Evolutionary conservation across 53 echinoderm and acorn worm genomes (phyloP), one percentile per base, ranked within the genome.

Genomic region (Holothuria leucospilota): DNA sequence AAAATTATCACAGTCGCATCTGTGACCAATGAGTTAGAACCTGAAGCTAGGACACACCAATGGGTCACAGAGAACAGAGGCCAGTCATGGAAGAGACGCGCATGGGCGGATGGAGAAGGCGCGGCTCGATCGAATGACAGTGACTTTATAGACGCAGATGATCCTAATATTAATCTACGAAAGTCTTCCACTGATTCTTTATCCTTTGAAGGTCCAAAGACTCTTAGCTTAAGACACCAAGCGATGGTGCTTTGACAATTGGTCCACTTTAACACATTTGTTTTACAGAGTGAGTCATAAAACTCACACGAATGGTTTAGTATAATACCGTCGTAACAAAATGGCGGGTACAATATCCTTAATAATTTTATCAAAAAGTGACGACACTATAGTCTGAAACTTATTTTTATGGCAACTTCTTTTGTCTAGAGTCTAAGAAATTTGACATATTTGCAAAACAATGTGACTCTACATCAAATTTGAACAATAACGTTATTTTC

Each of bases 151-250:
- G 59, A 80, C 56, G 53, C 80, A 8, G 21, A 27, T 59, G 80
- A 38, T 25, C 59, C 80, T 61, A 59, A 78, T 52, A 53, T 58
- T 26, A 78, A 80, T 38, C 28, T 80, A 52, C 61, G 80, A 27
- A 59, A 80, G 80, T 80, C 80, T 80, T 80, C 80, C 80, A 80
- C 61, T 20, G 62, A 62, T 18, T 80, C 80, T 30, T 61, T 59
- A 21, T 80, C 80, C 28, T 80, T 80, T 29, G 80, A 80, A 59
- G 80, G 80, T 21, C 61, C 80, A 59, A 80, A 51, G 28, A 38
- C 80, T 27, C 29, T 80, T 21, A 56, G 80, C 15, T 61, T 80
- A 61, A 56, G 62, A 15, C 80, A 80, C 21, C 80, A 80, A 61
- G 80, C 80, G 13, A 80, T 80, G 80, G 80, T 80, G 80, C 80